Conservation (phyloP, 2,888 invertebrate species). For the Apodemia duryi region DNA sequence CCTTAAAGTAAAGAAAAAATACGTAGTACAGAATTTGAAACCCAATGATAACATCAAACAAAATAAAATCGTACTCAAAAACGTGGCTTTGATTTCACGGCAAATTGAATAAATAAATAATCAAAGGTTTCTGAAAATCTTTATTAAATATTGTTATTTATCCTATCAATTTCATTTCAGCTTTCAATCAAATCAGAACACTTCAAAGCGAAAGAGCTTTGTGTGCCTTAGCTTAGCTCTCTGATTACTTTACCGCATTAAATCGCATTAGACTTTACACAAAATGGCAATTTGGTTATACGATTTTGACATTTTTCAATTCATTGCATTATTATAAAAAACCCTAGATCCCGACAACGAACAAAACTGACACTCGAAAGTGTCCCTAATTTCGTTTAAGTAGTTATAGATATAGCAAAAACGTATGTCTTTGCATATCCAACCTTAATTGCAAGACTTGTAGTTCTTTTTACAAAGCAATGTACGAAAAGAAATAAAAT, state of each 20-base stretch:
- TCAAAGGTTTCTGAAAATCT: slow-evolving; percentile 7
- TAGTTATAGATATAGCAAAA: too few relatives aligned
- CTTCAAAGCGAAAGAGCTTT: slow-evolving; percentile 8
- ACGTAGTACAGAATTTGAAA: background rate
- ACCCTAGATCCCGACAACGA: too few relatives aligned
- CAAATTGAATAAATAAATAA: background rate
- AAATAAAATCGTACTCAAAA: background rate
- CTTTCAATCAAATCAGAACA: slow-evolving; percentile 7
- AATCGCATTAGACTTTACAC: slow-evolving; percentile 3
- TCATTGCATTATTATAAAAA: background rate
- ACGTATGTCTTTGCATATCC: too few relatives aligned
- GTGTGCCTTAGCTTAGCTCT: slow-evolving; percentile 10
- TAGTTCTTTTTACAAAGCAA: too few relatives aligned
- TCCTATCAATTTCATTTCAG: slow-evolving; percentile 4
- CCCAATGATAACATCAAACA: background rate
- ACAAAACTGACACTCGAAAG: too few relatives aligned
- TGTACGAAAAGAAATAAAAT: too few relatives aligned
- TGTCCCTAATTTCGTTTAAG: too few relatives aligned
- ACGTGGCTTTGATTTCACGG: background rate
- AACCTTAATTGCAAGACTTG: too few relatives aligned
- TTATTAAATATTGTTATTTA: slow-evolving; percentile 4
- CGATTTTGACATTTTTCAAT: background rate
- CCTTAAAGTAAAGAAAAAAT: too few relatives aligned
- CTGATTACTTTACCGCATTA: slow-evolving; percentile 14
- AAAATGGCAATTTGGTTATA: slow-evolving; percentile 3